Percentiles rank a stretch among this genome's conserved stretches.
Conservation (phyloP, 2,113 vertebrate species). For the Okapia johnstoni region DNA sequence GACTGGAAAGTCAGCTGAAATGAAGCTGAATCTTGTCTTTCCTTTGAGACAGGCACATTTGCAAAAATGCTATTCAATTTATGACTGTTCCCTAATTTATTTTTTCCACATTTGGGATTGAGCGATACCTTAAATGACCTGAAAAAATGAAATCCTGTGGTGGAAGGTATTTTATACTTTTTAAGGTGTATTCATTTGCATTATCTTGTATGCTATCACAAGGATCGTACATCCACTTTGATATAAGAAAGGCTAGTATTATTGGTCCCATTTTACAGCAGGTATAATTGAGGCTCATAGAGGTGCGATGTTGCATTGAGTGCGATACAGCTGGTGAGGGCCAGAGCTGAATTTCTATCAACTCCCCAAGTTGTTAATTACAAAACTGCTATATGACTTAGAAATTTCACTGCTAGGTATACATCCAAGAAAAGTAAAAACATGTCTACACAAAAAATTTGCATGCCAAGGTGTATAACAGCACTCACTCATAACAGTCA, state of each 20-base stretch:
- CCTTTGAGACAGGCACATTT: conserved; percentile 52
- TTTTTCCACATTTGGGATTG: background rate
- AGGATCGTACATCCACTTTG: background rate
- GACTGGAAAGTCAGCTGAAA: conserved; percentile 54
- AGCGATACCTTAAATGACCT: background rate
- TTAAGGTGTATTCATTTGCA: background rate
- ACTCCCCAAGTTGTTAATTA: background rate
- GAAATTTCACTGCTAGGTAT: background rate
- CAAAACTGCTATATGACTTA: too few species aligned
- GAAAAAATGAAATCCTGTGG: conserved; percentile 3
- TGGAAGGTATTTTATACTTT: background rate
- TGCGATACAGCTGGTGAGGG: background rate
- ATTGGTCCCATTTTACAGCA: background rate
- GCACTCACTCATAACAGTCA: background rate
- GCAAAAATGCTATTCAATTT: conserved; percentile 40
- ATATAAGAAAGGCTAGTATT: background rate
- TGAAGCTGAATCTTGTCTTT: conserved; percentile 24
- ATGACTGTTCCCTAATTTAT: conserved; percentile 34
- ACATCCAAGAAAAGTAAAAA: background rate
- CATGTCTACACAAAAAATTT: background rate
- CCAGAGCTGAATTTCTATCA: background rate
- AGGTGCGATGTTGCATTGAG: background rate
- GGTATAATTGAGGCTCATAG: background rate
- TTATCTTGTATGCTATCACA: background rate
- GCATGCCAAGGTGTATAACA: background rate